phyloP scores from a whole-genome alignment of 2,888 invertebrate genomes.

The Oligia fasciuncula region DNA sequence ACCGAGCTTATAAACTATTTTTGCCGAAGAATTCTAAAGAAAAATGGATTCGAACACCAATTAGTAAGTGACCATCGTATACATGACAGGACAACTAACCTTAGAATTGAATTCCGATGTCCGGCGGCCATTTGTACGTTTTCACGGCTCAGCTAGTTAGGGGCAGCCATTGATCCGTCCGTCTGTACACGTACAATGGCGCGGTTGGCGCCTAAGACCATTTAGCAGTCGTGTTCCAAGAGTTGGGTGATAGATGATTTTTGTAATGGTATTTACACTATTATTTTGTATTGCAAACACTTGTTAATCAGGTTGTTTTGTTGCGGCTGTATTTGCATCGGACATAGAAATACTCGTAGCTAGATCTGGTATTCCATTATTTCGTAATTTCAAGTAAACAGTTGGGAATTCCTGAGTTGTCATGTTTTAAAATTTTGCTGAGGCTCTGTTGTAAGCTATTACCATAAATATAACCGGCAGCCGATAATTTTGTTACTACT shows the following conservation, averaged over 20 bases:
- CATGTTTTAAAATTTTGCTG: constrained; percentile 8
- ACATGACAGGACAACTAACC: constrained; percentile 64
- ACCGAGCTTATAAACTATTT: background rate
- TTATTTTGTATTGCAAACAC: constrained; percentile 60
- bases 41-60: constrained; percentile 59
- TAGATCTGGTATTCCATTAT: constrained; percentile 13
- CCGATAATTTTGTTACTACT: background rate
- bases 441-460: background rate
- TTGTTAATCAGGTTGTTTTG: constrained; percentile 37
- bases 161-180: constrained; percentile 85
- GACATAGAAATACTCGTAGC: background rate
- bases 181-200: constrained; percentile 81
- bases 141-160: constrained; percentile 86
- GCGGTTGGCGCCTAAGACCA: constrained; percentile 68
- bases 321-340: background rate
- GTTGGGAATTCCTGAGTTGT: constrained; percentile 14
- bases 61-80: constrained; percentile 57
- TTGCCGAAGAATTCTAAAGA: constrained; percentile 39
- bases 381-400: constrained; percentile 3
- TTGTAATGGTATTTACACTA: constrained; percentile 64
- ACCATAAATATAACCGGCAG: background rate
- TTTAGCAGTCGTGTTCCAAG: constrained; percentile 65
- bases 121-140: constrained; percentile 80
- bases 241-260: constrained; percentile 73
- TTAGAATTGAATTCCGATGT: constrained; percentile 68